Conservation (phyloP, 1,140 invertebrate species). For the Araneus ventricosus region DNA sequence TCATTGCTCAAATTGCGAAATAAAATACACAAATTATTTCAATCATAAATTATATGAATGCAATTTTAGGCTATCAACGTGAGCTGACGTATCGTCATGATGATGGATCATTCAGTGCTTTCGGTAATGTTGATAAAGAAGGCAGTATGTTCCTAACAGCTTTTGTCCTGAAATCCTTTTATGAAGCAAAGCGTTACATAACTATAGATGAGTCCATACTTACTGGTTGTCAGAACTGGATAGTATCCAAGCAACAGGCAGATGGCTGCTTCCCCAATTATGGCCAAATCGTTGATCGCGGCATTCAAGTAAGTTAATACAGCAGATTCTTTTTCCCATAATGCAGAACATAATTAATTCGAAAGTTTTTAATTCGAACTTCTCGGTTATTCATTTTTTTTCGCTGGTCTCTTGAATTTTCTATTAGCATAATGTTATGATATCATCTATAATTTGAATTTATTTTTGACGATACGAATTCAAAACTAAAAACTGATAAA, state of each 20-base stretch:
- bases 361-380: too few species aligned
- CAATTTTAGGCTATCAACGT: conserved; percentile 85
- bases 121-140: conserved; percentile 84
- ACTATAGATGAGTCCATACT: conserved; percentile 84
- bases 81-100: conserved; percentile 87
- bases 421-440: too few species aligned
- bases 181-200: conserved; percentile 84
- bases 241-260: conserved; percentile 79
- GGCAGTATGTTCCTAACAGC: conserved; percentile 92
- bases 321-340: too few species aligned
- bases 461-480: too few species aligned
- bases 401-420: too few species aligned
- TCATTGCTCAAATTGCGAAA: too few species aligned
- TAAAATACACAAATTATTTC: too few species aligned
- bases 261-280: conserved; percentile 71
- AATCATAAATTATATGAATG: background rate
- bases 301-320: conserved; percentile 57
- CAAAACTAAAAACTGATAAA: too few species aligned
- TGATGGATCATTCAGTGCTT: conserved; percentile 91
- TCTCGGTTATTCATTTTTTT: too few species aligned
- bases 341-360: too few species aligned
- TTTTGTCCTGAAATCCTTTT: conserved; percentile 88
- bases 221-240: conserved; percentile 80
- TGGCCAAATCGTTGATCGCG: conserved; percentile 62
- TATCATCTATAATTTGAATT: too few species aligned